Evolutionary conservation across 2,888 invertebrate species (phyloP).

Genomic region (Steromphala cineraria): DNA sequence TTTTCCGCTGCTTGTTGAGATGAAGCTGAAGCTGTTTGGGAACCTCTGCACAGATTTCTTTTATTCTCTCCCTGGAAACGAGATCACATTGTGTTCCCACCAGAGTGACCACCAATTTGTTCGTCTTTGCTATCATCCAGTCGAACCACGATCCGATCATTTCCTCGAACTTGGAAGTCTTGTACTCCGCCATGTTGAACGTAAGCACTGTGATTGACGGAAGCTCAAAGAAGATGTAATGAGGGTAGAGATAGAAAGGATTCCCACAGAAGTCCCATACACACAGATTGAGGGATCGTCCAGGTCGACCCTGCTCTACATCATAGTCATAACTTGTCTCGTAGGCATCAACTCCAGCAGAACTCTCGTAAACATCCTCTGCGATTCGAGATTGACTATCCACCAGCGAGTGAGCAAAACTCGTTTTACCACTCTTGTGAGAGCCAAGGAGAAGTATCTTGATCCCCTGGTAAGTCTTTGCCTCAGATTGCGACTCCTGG

Average conservation of each 20-base stretch:
- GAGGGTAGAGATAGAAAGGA: slow-evolving; percentile 64
- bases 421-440: slow-evolving; percentile 63
- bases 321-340: slow-evolving; percentile 60
- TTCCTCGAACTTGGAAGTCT: slow-evolving; percentile 57
- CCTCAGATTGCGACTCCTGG: slow-evolving; percentile 66
- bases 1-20: slow-evolving; percentile 46
- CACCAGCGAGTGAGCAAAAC: slow-evolving; percentile 68
- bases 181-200: slow-evolving; percentile 70
- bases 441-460: slow-evolving; percentile 64
- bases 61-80: slow-evolving; percentile 43
- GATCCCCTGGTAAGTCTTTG: slow-evolving; percentile 63
- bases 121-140: slow-evolving; percentile 70
- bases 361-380: slow-evolving; percentile 60
- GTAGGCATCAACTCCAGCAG: slow-evolving; percentile 65
- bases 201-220: slow-evolving; percentile 67
- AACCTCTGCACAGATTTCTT: slow-evolving; percentile 49
- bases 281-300: slow-evolving; percentile 54
- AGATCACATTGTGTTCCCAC: slow-evolving; percentile 71
- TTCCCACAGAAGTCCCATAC: slow-evolving; percentile 73
- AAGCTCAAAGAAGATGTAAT: slow-evolving; percentile 68
- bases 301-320: slow-evolving; percentile 33
- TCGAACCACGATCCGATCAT: slow-evolving; percentile 72
- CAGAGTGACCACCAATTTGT: slow-evolving; percentile 65
- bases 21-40: slow-evolving; percentile 48
- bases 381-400: slow-evolving; percentile 71